Evolutionary conservation across 2,888 invertebrate genomes (phyloP).

Genomic region (Tiphia femorata): DNA sequence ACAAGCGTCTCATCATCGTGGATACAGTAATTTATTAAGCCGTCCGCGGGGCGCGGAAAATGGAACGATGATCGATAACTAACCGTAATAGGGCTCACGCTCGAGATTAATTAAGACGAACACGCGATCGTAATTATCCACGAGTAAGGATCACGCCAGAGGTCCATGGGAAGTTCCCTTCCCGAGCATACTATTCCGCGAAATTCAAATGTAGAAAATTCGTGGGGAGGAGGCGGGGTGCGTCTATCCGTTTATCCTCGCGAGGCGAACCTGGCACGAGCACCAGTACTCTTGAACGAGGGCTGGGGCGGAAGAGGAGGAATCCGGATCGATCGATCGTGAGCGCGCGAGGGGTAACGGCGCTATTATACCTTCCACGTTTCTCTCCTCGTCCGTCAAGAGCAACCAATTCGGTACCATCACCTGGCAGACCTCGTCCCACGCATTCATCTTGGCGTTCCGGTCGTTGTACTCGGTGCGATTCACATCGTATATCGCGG

Average conservation of each 20-base stretch:
- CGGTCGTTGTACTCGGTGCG: slow-evolving; percentile 60
- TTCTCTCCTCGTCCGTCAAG: slow-evolving; percentile 55
- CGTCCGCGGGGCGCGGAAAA: too few species aligned
- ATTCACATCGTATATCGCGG: slow-evolving; percentile 61
- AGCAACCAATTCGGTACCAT: slow-evolving; percentile 60
- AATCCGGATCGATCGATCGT: slow-evolving; percentile 48
- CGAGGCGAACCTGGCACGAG: slow-evolving; percentile 7
- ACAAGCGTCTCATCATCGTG: too few species aligned
- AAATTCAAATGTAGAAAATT: too few species aligned
- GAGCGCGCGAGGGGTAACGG: slow-evolving; percentile 14
- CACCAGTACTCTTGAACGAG: slow-evolving; percentile 15
- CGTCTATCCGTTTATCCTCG: too few species aligned
- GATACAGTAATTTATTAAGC: too few species aligned
- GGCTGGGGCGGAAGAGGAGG: slow-evolving; percentile 30
- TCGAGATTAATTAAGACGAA: too few species aligned
- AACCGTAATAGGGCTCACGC: too few species aligned
- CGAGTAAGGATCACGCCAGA: not conserved
- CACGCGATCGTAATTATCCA: too few species aligned
- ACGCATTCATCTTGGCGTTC: slow-evolving; percentile 58
- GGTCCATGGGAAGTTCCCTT: too few species aligned
- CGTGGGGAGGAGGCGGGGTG: too few species aligned
- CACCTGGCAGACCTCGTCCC: slow-evolving; percentile 61
- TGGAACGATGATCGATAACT: too few species aligned
- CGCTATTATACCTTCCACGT: slow-evolving; percentile 54
- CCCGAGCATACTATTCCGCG: too few species aligned